A percentile compares a stretch with the other conserved stretches of the same genome.
Conservation (phyloP, 2,113 vertebrate genomes). For the Dromas ardeola region DNA sequence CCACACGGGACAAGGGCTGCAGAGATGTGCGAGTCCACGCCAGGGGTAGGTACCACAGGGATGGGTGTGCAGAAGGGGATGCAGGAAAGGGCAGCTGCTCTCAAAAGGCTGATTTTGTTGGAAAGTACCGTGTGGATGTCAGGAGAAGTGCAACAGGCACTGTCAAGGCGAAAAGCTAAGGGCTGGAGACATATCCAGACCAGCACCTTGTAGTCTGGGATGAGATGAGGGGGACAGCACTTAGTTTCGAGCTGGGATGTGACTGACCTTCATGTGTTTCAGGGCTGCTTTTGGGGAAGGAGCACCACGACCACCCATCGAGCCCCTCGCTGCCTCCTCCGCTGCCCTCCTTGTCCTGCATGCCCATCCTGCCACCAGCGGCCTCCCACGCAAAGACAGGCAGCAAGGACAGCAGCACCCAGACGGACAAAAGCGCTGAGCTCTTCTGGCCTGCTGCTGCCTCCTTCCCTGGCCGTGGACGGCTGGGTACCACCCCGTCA, state of each 20-base stretch:
- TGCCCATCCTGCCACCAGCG: not conserved
- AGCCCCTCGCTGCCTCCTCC: slow-evolving; percentile 44
- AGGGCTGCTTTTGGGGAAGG: slow-evolving; percentile 79
- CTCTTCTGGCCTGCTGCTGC: slow-evolving; percentile 72
- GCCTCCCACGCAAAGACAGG: slow-evolving; percentile 77
- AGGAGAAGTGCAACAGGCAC: not conserved
- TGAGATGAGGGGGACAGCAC: fast-evolving
- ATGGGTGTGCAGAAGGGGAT: not conserved
- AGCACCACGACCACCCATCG: slow-evolving; percentile 52
- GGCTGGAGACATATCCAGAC: not conserved
- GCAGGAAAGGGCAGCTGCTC: not conserved
- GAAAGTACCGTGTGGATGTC: not conserved
- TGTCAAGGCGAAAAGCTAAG: not conserved
- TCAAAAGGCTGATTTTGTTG: not conserved
- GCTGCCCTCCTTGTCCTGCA: slow-evolving; percentile 25
- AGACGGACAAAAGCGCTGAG: slow-evolving; percentile 78
- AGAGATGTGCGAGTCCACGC: not conserved
- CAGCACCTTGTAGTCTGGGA: not conserved
- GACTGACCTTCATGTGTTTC: not conserved
- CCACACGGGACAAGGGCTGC: fast-evolving
- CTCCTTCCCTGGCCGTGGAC: slow-evolving; percentile 71
- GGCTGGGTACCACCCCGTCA: slow-evolving; percentile 62
- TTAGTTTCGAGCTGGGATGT: not conserved
- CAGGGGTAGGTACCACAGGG: fast-evolving
- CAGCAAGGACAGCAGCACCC: slow-evolving; percentile 86